Evolutionary conservation across 2,797 vertebrate species (phyloP).

Genomic region (Sebastes itinus): DNA sequence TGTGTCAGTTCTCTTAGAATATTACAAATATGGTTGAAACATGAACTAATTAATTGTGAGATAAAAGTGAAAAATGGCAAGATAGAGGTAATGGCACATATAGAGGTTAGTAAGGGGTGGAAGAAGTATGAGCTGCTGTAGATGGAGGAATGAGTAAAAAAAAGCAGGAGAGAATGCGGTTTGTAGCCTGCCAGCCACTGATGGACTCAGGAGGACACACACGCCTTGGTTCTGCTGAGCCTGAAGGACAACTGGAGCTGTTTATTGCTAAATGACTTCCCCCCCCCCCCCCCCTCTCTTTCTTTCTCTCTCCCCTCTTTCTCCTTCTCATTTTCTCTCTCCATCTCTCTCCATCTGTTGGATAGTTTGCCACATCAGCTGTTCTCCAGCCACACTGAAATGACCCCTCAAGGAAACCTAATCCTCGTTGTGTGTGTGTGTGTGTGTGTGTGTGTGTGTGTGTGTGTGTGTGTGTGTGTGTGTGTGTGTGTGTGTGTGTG

Average conservation of each 20-base stretch:
- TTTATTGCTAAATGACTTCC: conserved; percentile 78
- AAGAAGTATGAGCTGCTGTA: not conserved
- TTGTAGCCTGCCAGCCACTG: conserved; percentile 16
- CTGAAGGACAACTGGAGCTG: conserved; percentile 81
- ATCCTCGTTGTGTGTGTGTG: conserved; percentile 46
- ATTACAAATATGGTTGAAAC: not conserved
- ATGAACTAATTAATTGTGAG: not conserved
- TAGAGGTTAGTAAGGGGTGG: not conserved
- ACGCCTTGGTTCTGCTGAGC: conserved; percentile 71
- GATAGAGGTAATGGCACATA: not conserved
- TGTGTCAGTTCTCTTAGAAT: not conserved
- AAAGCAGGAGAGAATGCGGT: not conserved
- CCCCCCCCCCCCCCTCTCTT: not conserved
- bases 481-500: conserved; percentile 26
- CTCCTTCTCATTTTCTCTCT: conserved; percentile 48
- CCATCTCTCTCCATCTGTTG: conserved; percentile 53
- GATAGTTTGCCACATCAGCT: conserved; percentile 82
- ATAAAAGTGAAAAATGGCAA: not conserved
- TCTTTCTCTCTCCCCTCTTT: conserved; percentile 2
- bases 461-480: not conserved
- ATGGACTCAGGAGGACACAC: conserved; percentile 50
- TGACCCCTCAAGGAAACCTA: conserved; percentile 81
- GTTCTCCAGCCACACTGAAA: conserved; percentile 78
- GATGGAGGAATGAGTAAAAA: not conserved
- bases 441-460: too few relatives aligned